Percentiles rank a stretch among this genome's conserved stretches.
These are phyloP conservation scores for Scaptodrosophila lebanonensis DNA, from an alignment of 1,140 invertebrate species.

Conservation along the genomic window DNA sequence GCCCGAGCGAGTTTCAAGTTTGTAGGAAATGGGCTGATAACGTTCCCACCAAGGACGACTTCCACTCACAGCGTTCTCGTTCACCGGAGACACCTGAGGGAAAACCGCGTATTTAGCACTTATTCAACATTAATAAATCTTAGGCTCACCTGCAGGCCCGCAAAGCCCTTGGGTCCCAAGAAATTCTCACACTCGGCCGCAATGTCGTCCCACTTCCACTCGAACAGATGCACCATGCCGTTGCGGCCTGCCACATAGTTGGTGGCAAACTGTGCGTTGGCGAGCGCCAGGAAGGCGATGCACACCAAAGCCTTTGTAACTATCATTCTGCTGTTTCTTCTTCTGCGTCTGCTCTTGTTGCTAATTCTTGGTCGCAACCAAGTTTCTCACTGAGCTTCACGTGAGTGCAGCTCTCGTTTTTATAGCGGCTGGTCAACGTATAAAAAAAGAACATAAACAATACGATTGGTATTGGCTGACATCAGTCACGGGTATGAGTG, in stretches of 20 bases:
- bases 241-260: slow-evolving; percentile 77
- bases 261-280: slow-evolving; percentile 56
- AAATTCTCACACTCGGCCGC: slow-evolving; percentile 90
- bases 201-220: slow-evolving; percentile 92
- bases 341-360: no score
- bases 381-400: slow-evolving; percentile 34
- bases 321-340: slow-evolving; percentile 51
- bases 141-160: slow-evolving; percentile 83
- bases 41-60: slow-evolving; percentile 88
- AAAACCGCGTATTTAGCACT: neutral
- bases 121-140: no score
- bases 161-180: slow-evolving; percentile 85
- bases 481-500: slow-evolving; percentile 4
- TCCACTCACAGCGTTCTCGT: slow-evolving; percentile 57
- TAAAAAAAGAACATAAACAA: neutral
- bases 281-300: slow-evolving; percentile 38
- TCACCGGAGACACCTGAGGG: slow-evolving; percentile 59
- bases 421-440: slow-evolving; percentile 23
- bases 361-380: slow-evolving; percentile 10
- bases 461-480: neutral
- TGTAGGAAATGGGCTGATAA: slow-evolving; percentile 94
- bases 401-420: slow-evolving; percentile 7
- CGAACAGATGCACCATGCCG: slow-evolving; percentile 87
- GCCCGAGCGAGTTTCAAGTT: slow-evolving; percentile 86
- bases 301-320: slow-evolving; percentile 35